Percentiles rank a stretch among this genome's conserved stretches.
Conservation (phyloP, 2,888 invertebrate genomes). For the Stegophylla sp. region DNA sequence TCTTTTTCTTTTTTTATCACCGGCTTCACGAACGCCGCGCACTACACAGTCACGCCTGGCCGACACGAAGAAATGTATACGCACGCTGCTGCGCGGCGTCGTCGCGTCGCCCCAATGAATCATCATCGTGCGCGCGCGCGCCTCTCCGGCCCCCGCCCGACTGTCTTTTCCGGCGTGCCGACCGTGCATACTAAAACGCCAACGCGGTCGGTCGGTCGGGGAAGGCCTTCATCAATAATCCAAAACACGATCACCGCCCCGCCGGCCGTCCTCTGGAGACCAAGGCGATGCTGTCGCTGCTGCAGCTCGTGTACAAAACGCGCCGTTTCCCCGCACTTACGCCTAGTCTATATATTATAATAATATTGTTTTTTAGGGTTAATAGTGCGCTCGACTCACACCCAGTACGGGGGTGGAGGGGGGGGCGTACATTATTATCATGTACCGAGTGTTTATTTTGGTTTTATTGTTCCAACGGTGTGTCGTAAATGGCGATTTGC, state of each 20-base stretch:
- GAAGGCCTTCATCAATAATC: not conserved
- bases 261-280: not conserved
- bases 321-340: too few relatives aligned
- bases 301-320: not conserved
- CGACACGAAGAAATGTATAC: constrained; percentile 18
- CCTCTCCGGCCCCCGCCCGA: not conserved
- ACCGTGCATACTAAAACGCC: not conserved
- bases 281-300: not conserved
- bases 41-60: constrained; percentile 31
- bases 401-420: too few relatives aligned
- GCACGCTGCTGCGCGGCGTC: too few relatives aligned
- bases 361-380: too few relatives aligned
- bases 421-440: too few relatives aligned
- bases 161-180: not conserved
- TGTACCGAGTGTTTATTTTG: too few relatives aligned
- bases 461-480: too few relatives aligned
- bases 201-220: not conserved
- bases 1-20: too few relatives aligned
- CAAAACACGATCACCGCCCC: not conserved
- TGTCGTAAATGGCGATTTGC: too few relatives aligned
- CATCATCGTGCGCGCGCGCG: not conserved
- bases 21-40: constrained; percentile 4
- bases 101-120: constrained; percentile 3
- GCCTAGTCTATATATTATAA: too few relatives aligned
- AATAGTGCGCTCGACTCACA: too few relatives aligned